Percentiles rank a stretch among this genome's conserved stretches.
Conservation (phyloP, 1,140 invertebrate species). For the Dufourea novaeangliae region DNA sequence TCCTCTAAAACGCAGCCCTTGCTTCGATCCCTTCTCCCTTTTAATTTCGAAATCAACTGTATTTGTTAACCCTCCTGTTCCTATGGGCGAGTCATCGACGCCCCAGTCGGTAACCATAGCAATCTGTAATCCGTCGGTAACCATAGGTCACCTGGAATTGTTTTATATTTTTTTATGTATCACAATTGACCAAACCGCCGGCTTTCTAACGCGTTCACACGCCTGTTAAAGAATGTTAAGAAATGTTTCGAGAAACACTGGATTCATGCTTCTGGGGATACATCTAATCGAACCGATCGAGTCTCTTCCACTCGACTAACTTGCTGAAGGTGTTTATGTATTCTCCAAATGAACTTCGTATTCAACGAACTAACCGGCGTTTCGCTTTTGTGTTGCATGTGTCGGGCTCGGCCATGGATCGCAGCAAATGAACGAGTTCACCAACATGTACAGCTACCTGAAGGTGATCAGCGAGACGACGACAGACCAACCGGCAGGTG, state of each 20-base stretch:
- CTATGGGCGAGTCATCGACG: too few species aligned
- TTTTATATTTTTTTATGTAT: too few species aligned
- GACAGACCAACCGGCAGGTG: constrained; percentile 68
- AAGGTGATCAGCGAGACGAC: constrained; percentile 87
- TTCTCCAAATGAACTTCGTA: not conserved
- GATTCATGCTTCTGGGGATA: too few species aligned
- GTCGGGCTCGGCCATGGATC: constrained; percentile 53
- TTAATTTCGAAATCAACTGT: too few species aligned
- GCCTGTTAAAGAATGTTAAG: too few species aligned
- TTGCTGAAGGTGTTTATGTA: not conserved
- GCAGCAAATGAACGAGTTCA: constrained; percentile 89
- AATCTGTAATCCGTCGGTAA: too few species aligned
- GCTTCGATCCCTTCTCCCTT: not conserved
- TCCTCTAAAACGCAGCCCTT: not conserved
- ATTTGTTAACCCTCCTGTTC: too few species aligned
- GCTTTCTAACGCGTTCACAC: too few species aligned
- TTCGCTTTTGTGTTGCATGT: constrained; percentile 63
- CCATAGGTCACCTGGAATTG: too few species aligned
- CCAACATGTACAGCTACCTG: constrained; percentile 91
- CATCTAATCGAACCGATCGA: not conserved
- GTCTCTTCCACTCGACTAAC: not conserved
- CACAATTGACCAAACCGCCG: too few species aligned
- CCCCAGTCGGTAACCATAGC: too few species aligned
- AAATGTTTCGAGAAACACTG: too few species aligned
- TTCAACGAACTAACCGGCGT: constrained; percentile 41